Evolutionary conservation across 2,797 vertebrate genomes (phyloP), one percentile per base, ranked within the genome.

Genomic region (Fistularia commersonii): DNA sequence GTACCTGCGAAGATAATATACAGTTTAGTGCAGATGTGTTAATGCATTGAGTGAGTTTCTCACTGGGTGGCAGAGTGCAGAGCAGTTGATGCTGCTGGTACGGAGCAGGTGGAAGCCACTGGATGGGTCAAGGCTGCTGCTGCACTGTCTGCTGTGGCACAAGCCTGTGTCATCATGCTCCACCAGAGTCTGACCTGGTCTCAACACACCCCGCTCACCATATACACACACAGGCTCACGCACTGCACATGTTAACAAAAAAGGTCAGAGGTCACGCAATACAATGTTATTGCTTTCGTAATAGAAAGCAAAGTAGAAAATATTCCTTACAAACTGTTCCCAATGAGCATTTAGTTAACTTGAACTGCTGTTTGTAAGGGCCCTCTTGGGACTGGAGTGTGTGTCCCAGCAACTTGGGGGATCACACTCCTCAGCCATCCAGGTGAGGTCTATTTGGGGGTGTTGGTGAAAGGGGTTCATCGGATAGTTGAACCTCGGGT

Each of bases 141-240:
- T 94, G 76, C 97, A 99, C 33, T 89, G 87, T 14, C 90, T 85
- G 57, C 92, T 88, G 62, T 71, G 87, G 74, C 96, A 99, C 76
- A 93, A 52, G 3, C 94, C 93, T 0, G 89, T 87, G 0, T 88
- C 79, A 0, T 85, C 88, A 53, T 89, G 93, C 61, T 98, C 93
- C 44, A 97, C 81, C 7, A 99, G 90, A 0, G 84, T 93, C 88
- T 99, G 97, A 52, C 97, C 95, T 0, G 95, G 97, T 56, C 88
- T 87, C 80, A 98, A 81, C 61, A 97, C 85, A 0, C 93, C 93
- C 5, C 90, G 86, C 57, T 93, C 92, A 0, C 84, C 87, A 39
- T 91, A 93, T 69, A 98, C 83, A 69, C 97, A 99, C 68, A 98
- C 95, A 0, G 90, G 90, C 60, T 95, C 94, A 38, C 90, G 93